Evolutionary conservation across 2,888 invertebrate species (phyloP), one percentile per base, ranked within the genome.

Genomic region (Thera britannica): DNA sequence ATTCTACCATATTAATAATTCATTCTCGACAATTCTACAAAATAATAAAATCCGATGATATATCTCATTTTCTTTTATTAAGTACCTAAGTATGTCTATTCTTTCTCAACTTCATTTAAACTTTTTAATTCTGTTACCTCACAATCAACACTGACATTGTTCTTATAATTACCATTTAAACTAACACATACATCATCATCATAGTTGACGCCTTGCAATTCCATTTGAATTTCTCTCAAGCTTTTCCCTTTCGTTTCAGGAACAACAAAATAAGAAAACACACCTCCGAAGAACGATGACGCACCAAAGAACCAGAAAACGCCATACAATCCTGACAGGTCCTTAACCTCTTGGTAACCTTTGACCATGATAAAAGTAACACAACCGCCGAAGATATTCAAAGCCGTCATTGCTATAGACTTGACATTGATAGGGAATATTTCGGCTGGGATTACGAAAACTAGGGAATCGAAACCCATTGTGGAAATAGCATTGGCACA

Each of bases 181-280:
- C 69, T 74, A 7, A 76, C 77, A 46, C 76, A 79, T 6, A 69
- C 55, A 2, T 76, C 79, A 58, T 82, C 81, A 58, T 82, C 81
- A 65, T 85, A 85, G 34, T 79, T 60, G 46, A 82, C 80, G 2
- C 92, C 92, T 73, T 94, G 92, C 2, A 95, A 75, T 59, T 94
- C 85, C 36, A 92, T 86, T 75, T 95, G 95, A 68, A 95, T 95
- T 65, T 95, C 93, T 41, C 90, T 79, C 57, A 95, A 86, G 58
- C 94, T 94, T 73, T 94, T 95, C 0, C 94, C 94, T 73, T 92
- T 95, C 0, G 95, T 95, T 82, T 95, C 95, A 2, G 95, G 95
- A 0, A 95, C 93, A 61, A 87, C 67, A n/a, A 91, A 80, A 34
- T 84, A 78, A 3, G 94, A 91, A 71, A 95, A 95, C 7, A 90